A percentile compares a stretch with the other conserved stretches of the same genome.
Evolutionary conservation across 2,888 invertebrate genomes (phyloP).

Genomic region (Protonemura montana): DNA sequence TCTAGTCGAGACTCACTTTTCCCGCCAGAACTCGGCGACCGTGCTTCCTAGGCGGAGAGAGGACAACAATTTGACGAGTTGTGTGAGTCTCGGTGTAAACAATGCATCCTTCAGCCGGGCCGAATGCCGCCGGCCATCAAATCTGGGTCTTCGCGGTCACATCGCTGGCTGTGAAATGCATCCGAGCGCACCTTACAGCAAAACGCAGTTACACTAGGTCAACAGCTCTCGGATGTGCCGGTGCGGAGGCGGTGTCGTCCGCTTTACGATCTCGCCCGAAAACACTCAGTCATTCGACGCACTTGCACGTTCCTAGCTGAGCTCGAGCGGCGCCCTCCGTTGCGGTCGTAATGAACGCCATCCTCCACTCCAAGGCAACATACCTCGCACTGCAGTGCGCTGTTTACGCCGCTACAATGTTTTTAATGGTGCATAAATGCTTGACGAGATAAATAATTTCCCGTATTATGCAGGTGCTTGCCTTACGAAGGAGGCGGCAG

Average conservation of each 20-base stretch:
- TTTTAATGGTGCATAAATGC: not conserved
- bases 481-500: not conserved
- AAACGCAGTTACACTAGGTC: not conserved
- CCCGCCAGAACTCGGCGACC: not conserved
- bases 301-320: not conserved
- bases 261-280: not conserved
- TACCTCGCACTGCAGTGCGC: not conserved
- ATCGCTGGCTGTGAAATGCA: not conserved
- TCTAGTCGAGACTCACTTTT: not conserved
- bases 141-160: not conserved
- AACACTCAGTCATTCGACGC: not conserved
- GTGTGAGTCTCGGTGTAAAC: not conserved
- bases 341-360: not conserved
- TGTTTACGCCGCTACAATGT: not conserved
- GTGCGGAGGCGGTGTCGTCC: not conserved
- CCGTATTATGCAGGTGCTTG: constrained; percentile 7
- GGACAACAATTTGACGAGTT: not conserved
- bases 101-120: not conserved
- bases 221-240: not conserved
- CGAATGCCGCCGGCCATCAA: not conserved
- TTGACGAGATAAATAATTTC: not conserved
- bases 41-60: not conserved
- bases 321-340: not conserved
- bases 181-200: not conserved
- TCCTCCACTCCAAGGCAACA: not conserved